Evolutionary conservation across 1,140 invertebrate genomes (phyloP).

Genomic region (Apis cerana): DNA sequence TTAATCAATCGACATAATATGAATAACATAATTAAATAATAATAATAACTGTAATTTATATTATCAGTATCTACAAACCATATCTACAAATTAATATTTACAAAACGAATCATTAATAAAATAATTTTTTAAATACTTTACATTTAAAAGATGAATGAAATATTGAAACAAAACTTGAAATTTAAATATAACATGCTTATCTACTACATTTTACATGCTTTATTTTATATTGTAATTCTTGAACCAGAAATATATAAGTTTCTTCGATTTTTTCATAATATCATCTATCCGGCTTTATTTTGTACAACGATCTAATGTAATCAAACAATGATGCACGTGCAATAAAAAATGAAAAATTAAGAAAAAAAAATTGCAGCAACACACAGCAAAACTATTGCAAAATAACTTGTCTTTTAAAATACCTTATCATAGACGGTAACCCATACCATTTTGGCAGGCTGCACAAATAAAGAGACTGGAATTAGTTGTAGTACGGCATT

Average conservation of each 20-base stretch:
- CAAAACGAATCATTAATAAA: too few species aligned
- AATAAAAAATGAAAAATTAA: not conserved
- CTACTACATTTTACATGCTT: too few species aligned
- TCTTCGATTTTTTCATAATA: too few species aligned
- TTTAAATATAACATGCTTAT: too few species aligned
- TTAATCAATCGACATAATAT: not conserved
- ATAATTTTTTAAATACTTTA: too few species aligned
- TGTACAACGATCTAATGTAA: not conserved
- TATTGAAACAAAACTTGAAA: too few species aligned
- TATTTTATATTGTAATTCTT: too few species aligned
- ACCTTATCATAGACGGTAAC: slow-evolving; percentile 80
- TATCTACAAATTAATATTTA: too few species aligned
- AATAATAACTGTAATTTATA: not conserved
- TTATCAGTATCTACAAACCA: not conserved
- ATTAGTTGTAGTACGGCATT: slow-evolving; percentile 70
- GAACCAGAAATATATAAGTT: too few species aligned
- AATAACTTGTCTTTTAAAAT: slow-evolving; percentile 50
- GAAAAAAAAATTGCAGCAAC: not conserved
- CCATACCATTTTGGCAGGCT: slow-evolving; percentile 81
- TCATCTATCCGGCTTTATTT: too few species aligned
- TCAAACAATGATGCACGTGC: not conserved
- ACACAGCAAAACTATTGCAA: slow-evolving; percentile 11
- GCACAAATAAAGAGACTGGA: slow-evolving; percentile 77
- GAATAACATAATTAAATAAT: not conserved
- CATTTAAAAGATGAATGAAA: too few species aligned